phyloP scores from a whole-genome alignment of 2,797 vertebrate genomes.

The Staurois parvus region DNA sequence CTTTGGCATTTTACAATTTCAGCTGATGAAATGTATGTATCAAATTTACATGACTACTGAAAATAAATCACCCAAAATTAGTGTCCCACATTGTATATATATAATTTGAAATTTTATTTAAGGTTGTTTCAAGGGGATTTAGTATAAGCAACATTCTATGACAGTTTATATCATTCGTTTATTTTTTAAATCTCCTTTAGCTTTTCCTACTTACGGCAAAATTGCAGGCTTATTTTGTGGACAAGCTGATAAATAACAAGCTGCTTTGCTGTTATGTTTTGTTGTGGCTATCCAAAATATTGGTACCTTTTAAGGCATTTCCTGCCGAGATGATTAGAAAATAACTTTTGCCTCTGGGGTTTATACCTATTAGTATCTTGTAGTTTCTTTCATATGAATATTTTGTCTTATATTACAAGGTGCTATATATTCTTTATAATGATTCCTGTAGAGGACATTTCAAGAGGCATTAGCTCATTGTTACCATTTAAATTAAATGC shows the following conservation, averaged over 20 bases:
- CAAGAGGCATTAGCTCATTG: background rate
- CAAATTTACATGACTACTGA: no score
- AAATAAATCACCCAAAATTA: background rate
- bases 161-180: conserved; percentile 21
- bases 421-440: background rate
- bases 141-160: conserved; percentile 19
- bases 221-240: conserved; percentile 16
- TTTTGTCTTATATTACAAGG: background rate
- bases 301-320: conserved; percentile 17
- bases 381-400: background rate
- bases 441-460: background rate
- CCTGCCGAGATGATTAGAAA: conserved; percentile 20
- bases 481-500: background rate
- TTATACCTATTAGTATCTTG: conserved; percentile 12
- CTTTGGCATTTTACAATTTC: no score
- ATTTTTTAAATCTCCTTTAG: conserved; percentile 40
- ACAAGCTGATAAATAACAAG: conserved; percentile 39
- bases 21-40: no score
- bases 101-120: background rate
- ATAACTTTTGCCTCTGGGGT: conserved; percentile 20
- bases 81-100: background rate
- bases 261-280: background rate
- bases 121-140: conserved; percentile 26
- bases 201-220: conserved; percentile 35
- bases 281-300: conserved; percentile 12